Evolutionary conservation across 2,113 vertebrate species (phyloP).

Genomic region (Acanthochromis polyacanthus): DNA sequence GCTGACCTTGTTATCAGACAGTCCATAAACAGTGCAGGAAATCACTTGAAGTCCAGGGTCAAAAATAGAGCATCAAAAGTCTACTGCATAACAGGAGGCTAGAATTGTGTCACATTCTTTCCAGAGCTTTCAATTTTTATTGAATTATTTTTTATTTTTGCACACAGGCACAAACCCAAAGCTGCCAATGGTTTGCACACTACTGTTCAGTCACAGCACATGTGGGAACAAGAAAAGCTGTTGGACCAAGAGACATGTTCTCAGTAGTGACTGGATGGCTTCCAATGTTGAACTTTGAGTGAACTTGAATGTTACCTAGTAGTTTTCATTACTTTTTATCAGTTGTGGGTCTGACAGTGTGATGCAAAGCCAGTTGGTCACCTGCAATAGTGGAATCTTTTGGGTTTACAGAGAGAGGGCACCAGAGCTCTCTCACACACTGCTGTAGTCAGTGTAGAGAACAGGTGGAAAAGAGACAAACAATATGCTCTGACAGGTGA

Average conservation of each 20-base stretch:
- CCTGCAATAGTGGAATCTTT: conserved; percentile 5
- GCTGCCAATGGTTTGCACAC: not conserved
- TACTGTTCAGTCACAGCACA: not conserved
- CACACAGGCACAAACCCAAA: not conserved
- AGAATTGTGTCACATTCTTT: not conserved
- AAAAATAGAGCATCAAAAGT: conserved; percentile 47
- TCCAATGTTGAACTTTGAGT: not conserved
- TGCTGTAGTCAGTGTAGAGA: not conserved
- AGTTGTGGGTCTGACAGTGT: not conserved
- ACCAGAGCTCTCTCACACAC: conserved; percentile 57
- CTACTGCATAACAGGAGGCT: not conserved
- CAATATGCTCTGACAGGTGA: not conserved
- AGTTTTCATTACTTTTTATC: not conserved
- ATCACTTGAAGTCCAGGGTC: conserved; percentile 48
- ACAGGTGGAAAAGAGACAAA: conserved; percentile 25
- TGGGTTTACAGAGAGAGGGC: conserved; percentile 64
- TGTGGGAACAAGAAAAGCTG: not conserved
- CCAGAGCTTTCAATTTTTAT: not conserved
- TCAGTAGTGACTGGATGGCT: not conserved
- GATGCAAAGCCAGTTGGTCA: not conserved
- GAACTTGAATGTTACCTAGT: not conserved
- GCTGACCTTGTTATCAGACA: conserved; percentile 60
- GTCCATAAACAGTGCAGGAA: conserved; percentile 65
- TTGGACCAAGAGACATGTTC: not conserved
- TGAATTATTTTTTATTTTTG: not conserved